Evolutionary conservation across 2,113 vertebrate species (phyloP).

Genomic region (Gobius niger): DNA sequence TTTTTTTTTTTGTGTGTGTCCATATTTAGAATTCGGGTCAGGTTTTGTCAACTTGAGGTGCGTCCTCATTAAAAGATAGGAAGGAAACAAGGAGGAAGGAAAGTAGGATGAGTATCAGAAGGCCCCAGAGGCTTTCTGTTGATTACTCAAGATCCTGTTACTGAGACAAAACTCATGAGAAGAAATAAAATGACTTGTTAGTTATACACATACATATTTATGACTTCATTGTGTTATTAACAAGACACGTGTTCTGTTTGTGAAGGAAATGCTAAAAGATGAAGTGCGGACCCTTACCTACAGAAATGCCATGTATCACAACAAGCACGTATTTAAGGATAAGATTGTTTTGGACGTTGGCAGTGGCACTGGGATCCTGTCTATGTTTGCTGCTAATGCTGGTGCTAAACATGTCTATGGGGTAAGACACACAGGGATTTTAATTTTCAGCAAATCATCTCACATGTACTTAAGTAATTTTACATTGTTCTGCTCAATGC

Average conservation of each 20-base stretch:
- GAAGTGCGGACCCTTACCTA: slow-evolving; percentile 96
- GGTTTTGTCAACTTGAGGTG: slow-evolving; percentile 54
- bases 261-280: slow-evolving; percentile 97
- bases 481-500: not conserved
- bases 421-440: slow-evolving; percentile 71
- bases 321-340: slow-evolving; percentile 97
- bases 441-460: not conserved
- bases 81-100: slow-evolving; percentile 24
- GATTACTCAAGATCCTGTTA: slow-evolving; percentile 62
- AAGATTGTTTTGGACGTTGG: slow-evolving; percentile 95
- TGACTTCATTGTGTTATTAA: too few species aligned
- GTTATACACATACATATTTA: too few species aligned
- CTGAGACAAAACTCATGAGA: slow-evolving; percentile 45
- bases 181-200: slow-evolving; percentile 1
- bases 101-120: slow-evolving; percentile 63
- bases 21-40: slow-evolving; percentile 72
- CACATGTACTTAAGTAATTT: not conserved
- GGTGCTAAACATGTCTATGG: slow-evolving; percentile 96
- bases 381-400: slow-evolving; percentile 97
- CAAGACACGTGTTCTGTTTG: not conserved
- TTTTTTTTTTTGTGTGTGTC: slow-evolving; percentile 45
- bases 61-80: slow-evolving; percentile 56
- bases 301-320: slow-evolving; percentile 98
- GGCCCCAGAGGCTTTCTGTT: slow-evolving; percentile 57
- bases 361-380: slow-evolving; percentile 94